A percentile compares a stretch with the other conserved stretches of the same genome.
Evolutionary conservation across 2,888 invertebrate species (phyloP).

Genomic region (Xestia xanthographa): DNA sequence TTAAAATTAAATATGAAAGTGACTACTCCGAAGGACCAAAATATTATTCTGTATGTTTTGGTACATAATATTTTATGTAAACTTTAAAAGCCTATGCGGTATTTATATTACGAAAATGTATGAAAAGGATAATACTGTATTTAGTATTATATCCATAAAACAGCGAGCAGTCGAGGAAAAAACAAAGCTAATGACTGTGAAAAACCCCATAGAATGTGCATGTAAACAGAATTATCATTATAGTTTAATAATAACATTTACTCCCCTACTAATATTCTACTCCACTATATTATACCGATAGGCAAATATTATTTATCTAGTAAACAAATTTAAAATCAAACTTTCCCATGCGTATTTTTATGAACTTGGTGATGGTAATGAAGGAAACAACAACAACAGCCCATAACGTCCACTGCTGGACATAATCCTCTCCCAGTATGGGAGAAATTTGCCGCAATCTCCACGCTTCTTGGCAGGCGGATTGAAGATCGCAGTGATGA

Average conservation of each 20-base stretch:
- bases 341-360: background rate
- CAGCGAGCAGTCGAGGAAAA: slow-evolving; percentile 51
- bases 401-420: no score
- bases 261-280: slow-evolving; percentile 10
- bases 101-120: slow-evolving; percentile 32
- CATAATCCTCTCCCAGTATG: no score
- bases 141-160: slow-evolving; percentile 37
- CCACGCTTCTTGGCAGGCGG: no score
- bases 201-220: slow-evolving; percentile 52
- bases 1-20: background rate
- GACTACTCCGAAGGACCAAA: background rate
- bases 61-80: background rate
- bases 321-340: background rate
- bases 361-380: background rate
- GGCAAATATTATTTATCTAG: background rate
- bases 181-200: slow-evolving; percentile 58
- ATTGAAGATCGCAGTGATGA: no score
- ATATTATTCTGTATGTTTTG: background rate
- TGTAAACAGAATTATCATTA: slow-evolving; percentile 55
- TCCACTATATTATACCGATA: background rate
- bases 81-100: slow-evolving; percentile 11
- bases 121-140: slow-evolving; percentile 52
- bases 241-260: slow-evolving; percentile 34
- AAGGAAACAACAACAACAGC: no score
- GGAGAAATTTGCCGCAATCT: no score